Base-by-base conservation (phyloP, 2,888 invertebrate genomes). In the Leptarthrus brevirostris region DNA sequence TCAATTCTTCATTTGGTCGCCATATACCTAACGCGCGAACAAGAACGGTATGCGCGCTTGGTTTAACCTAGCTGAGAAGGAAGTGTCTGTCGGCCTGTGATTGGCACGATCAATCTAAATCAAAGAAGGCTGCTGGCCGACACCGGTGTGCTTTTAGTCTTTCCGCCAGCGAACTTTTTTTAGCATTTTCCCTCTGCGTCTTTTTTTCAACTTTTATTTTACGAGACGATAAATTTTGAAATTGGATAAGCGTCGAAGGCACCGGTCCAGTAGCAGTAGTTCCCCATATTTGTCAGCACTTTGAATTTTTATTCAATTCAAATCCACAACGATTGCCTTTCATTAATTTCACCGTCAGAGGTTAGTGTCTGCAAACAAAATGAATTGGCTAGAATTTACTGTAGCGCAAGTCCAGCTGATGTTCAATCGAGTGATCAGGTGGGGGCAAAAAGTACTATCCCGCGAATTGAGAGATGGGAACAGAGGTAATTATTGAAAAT, bases 91-190 rank as follows among this genome's bases (percentile, higher is more conserved):
- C 72, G 58, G 26, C 44, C 44, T 58, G 47, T 58, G 72, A 72
- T 72, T 72, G 72, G 58, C 58, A 36, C 58, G 72, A 72, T 72
- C 72, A 72, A 72, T 72, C 72, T 72, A 72, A 72, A 72, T 72
- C 72, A 58, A 72, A 71, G 40, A 47, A 53, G 70, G 18, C 47
- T 70, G 16, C 52, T 70, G 36, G 30, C 26, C 70, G 70, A 34
- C 30, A 52, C 36, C 30, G 49, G n/a, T 20, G 12, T 26, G 49
- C 20, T 53, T 70, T 70, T 52, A 4, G 18, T 24, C 24, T 66
- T 16, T 18, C 49, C 47, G 44, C 44, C 24, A 16, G 6, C 34
- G 20, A 18, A 18, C 47, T n/a, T n/a, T n/a, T n/a, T n/a, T n/a
- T n/a, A 24, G 49, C 18, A n/a, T 26, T 53, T 56, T 12, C 30